phyloP scores from a whole-genome alignment of 2,113 vertebrate genomes.

The Fulmarus glacialis region DNA sequence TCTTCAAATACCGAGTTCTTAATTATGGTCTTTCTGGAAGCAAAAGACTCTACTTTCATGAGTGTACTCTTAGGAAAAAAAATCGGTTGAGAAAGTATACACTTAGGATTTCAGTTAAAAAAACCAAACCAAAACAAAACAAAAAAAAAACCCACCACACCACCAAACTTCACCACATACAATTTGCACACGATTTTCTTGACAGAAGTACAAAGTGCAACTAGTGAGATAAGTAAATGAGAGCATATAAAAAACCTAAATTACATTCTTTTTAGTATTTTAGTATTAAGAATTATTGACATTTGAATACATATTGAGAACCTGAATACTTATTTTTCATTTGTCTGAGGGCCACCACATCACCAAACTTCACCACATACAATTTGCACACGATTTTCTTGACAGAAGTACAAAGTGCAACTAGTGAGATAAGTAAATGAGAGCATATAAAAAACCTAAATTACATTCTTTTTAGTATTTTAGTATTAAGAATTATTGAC shows the following conservation, averaged over 20 bases:
- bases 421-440: background rate
- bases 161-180: background rate
- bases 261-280: background rate
- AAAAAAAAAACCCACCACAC: background rate
- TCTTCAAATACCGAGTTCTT: background rate
- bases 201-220: background rate
- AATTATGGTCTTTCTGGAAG: background rate
- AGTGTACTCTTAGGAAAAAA: background rate
- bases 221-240: background rate
- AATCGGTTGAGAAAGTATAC: background rate
- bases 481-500: background rate
- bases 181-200: background rate
- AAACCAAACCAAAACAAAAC: background rate
- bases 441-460: background rate
- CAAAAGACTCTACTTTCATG: background rate
- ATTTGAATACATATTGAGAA: background rate
- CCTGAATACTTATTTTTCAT: background rate
- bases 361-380: background rate
- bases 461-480: background rate
- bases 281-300: background rate
- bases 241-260: background rate
- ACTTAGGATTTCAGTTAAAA: background rate
- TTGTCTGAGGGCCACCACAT: background rate
- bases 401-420: background rate
- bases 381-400: background rate